Conservation (phyloP, 53 echinoderm and acorn worm genomes). For the Henricia sp. region DNA sequence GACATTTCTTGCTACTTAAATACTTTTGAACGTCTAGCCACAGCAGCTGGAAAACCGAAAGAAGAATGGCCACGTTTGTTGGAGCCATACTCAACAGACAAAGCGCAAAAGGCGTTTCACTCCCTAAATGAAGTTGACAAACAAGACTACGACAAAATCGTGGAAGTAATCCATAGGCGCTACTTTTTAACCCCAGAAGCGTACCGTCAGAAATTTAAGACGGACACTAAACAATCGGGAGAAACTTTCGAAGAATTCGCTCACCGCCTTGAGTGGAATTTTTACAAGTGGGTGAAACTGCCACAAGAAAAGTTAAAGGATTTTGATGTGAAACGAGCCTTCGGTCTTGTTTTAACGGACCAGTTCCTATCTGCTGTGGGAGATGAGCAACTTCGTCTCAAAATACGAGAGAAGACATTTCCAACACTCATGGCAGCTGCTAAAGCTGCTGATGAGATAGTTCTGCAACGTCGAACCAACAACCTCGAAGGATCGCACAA, state of each 20-base stretch:
- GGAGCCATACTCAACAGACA: conserved; percentile 37
- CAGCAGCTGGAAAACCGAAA: not conserved
- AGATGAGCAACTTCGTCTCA: conserved; percentile 46
- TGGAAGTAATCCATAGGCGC: conserved; percentile 33
- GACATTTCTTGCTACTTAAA: conserved; percentile 51
- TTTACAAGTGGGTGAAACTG: conserved; percentile 12
- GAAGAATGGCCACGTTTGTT: conserved; percentile 41
- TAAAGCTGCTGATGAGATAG: conserved; percentile 52
- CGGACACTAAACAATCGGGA: conserved; percentile 8
- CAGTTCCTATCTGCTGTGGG: conserved; percentile 36
- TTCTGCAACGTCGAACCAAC: conserved; percentile 43
- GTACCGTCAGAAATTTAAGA: conserved; percentile 56
- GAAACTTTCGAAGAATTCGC: conserved; percentile 64
- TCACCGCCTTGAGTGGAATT: conserved; percentile 33
- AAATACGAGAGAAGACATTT: conserved; percentile 50
- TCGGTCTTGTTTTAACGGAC: conserved; percentile 50
- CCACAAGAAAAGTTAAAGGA: not conserved
- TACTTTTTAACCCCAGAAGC: conserved; percentile 62
- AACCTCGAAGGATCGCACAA: not conserved
- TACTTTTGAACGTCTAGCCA: conserved; percentile 65
- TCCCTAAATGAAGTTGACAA: conserved; percentile 39
- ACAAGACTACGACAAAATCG: conserved; percentile 17
- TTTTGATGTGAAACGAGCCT: not conserved
- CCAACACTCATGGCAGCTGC: conserved; percentile 15
- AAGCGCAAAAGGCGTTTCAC: too few species aligned